phyloP scores from a whole-genome alignment of 2,797 vertebrate genomes.

The Carapus acus region DNA sequence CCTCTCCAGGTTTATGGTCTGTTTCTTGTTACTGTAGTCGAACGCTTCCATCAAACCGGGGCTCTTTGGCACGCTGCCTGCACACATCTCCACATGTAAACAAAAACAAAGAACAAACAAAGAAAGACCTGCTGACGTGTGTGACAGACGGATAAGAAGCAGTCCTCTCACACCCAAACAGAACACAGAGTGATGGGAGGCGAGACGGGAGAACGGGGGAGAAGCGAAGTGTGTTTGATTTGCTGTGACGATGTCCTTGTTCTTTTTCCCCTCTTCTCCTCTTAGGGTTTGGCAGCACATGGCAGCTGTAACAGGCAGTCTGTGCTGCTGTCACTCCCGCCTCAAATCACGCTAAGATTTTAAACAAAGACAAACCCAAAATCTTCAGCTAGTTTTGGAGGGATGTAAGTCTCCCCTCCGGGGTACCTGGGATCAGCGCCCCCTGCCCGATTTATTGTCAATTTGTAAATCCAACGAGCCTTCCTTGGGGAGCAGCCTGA shows the following conservation, averaged over 20 bases:
- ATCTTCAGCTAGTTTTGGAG: slow-evolving; percentile 51
- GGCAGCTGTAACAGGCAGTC: slow-evolving; percentile 70
- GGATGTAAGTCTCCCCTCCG: slow-evolving; percentile 45
- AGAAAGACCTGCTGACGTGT: too few species aligned
- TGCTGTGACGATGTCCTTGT: slow-evolving; percentile 70
- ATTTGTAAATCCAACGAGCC: slow-evolving; percentile 67
- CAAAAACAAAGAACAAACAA: background rate
- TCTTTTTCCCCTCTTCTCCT: slow-evolving; percentile 73
- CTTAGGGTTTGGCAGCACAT: slow-evolving; percentile 74
- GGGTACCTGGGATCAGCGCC: slow-evolving; percentile 48
- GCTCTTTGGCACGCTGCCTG: slow-evolving; percentile 61
- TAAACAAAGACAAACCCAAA: too few species aligned
- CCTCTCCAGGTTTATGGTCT: slow-evolving; percentile 73
- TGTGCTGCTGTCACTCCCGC: slow-evolving; percentile 68
- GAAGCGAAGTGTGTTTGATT: slow-evolving; percentile 63
- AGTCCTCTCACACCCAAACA: slow-evolving; percentile 1
- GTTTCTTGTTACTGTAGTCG: slow-evolving; percentile 97
- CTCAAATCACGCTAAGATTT: slow-evolving; percentile 59
- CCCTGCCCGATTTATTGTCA: slow-evolving; percentile 54
- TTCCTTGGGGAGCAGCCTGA: slow-evolving; percentile 71
- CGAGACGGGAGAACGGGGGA: slow-evolving; percentile 64
- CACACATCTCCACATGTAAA: slow-evolving; percentile 17
- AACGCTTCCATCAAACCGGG: slow-evolving; percentile 69
- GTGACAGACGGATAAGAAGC: too few species aligned
- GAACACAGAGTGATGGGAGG: slow-evolving; percentile 22